These are phyloP conservation scores for Agrotis segetum DNA, from an alignment of 2,888 invertebrate genomes.

Conservation along the genomic window DNA sequence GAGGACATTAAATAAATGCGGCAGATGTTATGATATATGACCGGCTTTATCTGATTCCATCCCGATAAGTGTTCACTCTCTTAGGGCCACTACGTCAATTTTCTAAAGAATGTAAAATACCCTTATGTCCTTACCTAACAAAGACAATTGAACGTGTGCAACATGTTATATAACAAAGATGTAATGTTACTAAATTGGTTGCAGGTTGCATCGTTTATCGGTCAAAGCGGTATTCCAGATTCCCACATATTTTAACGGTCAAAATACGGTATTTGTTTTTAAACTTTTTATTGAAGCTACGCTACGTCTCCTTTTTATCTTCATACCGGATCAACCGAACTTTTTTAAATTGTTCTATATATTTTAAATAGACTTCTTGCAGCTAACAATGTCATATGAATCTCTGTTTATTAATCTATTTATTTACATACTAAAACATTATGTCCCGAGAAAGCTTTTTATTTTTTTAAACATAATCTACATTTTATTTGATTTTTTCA, in stretches of 20 bases:
- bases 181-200: constrained; percentile 9
- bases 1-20: too few relatives aligned
- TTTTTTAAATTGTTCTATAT: constrained; percentile 20
- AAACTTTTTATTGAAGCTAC: too few relatives aligned
- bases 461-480: constrained; percentile 14
- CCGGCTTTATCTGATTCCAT: too few relatives aligned
- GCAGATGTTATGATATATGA: too few relatives aligned
- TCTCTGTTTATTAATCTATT: constrained; percentile 14
- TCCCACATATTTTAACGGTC: too few relatives aligned
- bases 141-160: constrained; percentile 4
- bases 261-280: too few relatives aligned
- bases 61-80: too few relatives aligned
- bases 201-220: constrained; percentile 15
- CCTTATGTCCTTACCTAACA: too few relatives aligned
- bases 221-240: neutral
- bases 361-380: neutral
- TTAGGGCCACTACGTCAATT: too few relatives aligned
- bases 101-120: too few relatives aligned
- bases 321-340: neutral
- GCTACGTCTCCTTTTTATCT: neutral
- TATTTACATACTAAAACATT: neutral
- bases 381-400: constrained; percentile 39
- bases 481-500: constrained; percentile 53
- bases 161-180: neutral
- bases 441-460: constrained; percentile 13